Evolutionary conservation across 92 coral and sea anemone species (phyloP).

Genomic region (Umimayanthus kanabou): DNA sequence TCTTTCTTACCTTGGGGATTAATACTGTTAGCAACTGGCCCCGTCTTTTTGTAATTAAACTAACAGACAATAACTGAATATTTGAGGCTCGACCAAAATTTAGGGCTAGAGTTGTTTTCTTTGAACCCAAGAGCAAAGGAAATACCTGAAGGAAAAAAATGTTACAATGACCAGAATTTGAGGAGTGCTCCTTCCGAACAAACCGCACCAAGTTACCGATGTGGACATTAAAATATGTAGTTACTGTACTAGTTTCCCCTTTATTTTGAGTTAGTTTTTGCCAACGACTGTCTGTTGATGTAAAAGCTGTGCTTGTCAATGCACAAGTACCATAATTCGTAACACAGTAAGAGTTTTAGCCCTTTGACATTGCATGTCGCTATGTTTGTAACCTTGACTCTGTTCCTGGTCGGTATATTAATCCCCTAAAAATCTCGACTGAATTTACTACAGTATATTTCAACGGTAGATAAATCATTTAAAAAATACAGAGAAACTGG

Average conservation of each 20-base stretch:
- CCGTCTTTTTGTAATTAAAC: not conserved
- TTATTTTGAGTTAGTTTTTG: not conserved
- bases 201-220: not conserved
- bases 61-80: constrained; percentile 11
- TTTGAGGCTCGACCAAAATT: not conserved
- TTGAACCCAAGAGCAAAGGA: not conserved
- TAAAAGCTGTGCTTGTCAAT: not conserved
- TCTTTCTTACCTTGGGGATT: constrained; percentile 24
- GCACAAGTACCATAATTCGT: not conserved
- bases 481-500: not conserved
- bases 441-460: not conserved
- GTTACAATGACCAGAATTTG: not conserved
- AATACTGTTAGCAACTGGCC: not conserved
- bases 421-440: not conserved
- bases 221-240: not conserved
- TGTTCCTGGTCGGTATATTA: no score
- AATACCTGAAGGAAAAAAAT: not conserved
- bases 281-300: not conserved
- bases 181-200: not conserved
- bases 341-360: not conserved
- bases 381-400: not conserved
- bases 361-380: not conserved
- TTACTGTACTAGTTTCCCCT: not conserved
- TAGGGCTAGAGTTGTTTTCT: not conserved
- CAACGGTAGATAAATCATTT: not conserved